Evolutionary conservation across 2,797 vertebrate genomes (phyloP).

Genomic region (Tiaroga cobitis): DNA sequence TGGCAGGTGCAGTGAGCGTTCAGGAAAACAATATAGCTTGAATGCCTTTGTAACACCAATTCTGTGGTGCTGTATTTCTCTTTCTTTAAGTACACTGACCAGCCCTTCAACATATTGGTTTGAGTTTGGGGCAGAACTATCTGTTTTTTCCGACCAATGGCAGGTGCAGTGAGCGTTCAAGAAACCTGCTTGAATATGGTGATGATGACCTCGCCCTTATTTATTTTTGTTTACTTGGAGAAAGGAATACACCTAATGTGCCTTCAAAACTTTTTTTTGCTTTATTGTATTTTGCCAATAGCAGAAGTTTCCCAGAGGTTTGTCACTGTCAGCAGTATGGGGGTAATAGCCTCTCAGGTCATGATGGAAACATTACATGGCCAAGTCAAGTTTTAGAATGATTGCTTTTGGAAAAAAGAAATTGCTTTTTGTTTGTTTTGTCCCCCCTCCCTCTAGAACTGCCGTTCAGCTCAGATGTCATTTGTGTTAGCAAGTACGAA

Average conservation of each 20-base stretch:
- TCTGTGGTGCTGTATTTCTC: neutral
- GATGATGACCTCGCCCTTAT: neutral
- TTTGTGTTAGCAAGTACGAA: slow-evolving; percentile 53
- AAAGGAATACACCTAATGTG: neutral
- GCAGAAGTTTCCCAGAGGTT: slow-evolving; percentile 22
- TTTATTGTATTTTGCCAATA: slow-evolving; percentile 17
- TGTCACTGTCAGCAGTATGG: slow-evolving; percentile 47
- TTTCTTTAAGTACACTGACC: neutral
- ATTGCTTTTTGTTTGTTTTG: slow-evolving; percentile 50
- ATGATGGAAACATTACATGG: slow-evolving; percentile 44
- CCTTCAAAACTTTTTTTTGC: neutral
- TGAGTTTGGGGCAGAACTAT: neutral
- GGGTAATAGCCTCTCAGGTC: slow-evolving; percentile 33
- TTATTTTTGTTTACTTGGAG: slow-evolving; percentile 6
- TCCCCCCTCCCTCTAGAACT: neutral
- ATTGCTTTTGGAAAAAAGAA: slow-evolving; percentile 54
- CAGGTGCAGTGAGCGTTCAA: neutral
- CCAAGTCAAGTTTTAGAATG: slow-evolving; percentile 51
- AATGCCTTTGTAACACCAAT: neutral
- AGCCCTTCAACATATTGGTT: neutral
- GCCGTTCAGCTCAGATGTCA: slow-evolving; percentile 44
- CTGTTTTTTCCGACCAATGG: neutral
- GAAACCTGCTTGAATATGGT: no score
- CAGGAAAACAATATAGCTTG: neutral
- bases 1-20: neutral